Percentiles rank a stretch among this genome's conserved stretches.
phyloP scores from a whole-genome alignment of 2,113 vertebrate genomes.

The Sinosuthora webbiana region DNA sequence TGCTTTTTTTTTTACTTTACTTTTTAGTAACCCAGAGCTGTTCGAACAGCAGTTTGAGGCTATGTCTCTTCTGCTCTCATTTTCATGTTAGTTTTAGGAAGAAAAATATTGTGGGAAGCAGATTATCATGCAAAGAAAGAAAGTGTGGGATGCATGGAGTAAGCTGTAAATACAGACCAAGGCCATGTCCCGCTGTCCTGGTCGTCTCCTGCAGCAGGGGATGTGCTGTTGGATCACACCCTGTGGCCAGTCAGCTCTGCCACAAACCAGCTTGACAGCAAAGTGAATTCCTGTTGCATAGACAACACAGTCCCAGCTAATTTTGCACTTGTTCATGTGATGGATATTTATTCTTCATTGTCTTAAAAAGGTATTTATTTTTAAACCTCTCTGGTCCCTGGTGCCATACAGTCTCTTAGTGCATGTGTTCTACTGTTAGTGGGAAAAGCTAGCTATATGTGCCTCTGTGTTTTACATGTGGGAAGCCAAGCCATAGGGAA shows the following conservation, averaged over 20 bases:
- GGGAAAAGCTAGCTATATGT: neutral
- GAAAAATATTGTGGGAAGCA: constrained; percentile 33
- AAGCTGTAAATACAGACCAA: neutral
- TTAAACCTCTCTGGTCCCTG: neutral
- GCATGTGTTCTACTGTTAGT: neutral
- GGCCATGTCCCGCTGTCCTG: neutral
- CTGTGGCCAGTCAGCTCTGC: neutral
- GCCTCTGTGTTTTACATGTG: neutral
- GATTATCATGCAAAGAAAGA: neutral
- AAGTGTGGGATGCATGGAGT: neutral
- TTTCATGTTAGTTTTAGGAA: constrained; percentile 28
- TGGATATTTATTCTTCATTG: constrained; percentile 19
- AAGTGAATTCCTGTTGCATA: neutral
- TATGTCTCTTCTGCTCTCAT: neutral
- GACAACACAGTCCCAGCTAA: neutral
- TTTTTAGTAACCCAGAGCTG: neutral
- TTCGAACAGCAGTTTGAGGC: constrained; percentile 4
- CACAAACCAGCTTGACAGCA: neutral
- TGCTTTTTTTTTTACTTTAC: neutral
- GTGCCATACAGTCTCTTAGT: neutral
- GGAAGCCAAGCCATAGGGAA: neutral
- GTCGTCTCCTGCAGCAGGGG: neutral
- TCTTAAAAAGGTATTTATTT: constrained; percentile 34
- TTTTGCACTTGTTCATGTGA: constrained; percentile 22
- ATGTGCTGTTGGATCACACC: neutral